Evolutionary conservation across 2,113 vertebrate genomes (phyloP).

Genomic region (Callospermophilus lateralis): DNA sequence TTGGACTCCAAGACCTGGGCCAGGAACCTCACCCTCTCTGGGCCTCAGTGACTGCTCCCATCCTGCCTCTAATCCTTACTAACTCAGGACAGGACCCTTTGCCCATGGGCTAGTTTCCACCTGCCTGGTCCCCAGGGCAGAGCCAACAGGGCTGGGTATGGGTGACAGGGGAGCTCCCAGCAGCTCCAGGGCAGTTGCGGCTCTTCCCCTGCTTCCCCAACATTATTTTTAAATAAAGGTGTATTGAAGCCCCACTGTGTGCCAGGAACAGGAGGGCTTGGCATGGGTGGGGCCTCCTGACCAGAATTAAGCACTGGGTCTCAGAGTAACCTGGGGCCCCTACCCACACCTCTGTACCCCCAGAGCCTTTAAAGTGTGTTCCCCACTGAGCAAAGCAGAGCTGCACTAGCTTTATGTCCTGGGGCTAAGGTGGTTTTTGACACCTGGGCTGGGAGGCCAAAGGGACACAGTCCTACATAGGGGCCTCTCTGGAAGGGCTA

Average conservation of each 20-base stretch:
- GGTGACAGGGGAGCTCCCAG: neutral
- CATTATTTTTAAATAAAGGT: constrained; percentile 12
- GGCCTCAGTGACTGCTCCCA: neutral
- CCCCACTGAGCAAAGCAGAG: neutral
- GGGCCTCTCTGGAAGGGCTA: neutral
- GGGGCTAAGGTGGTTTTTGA: neutral
- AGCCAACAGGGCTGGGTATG: neutral
- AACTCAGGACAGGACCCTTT: neutral
- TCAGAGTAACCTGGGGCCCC: neutral
- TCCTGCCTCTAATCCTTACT: rapidly evolving
- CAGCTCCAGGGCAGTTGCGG: neutral
- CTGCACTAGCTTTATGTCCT: neutral
- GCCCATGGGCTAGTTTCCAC: neutral
- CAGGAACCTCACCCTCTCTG: neutral
- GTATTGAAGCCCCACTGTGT: neutral
- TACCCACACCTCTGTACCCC: neutral
- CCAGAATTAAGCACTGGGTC: neutral
- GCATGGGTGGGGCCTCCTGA: neutral
- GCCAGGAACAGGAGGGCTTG: constrained; percentile 8
- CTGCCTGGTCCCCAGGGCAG: neutral
- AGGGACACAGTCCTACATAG: neutral
- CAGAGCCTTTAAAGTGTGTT: neutral
- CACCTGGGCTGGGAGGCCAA: neutral
- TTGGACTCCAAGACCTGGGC: neutral
- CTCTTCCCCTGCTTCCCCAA: neutral